Base-by-base conservation (phyloP, 2,113 vertebrate genomes). In the Corynorhinus townsendii region DNA sequence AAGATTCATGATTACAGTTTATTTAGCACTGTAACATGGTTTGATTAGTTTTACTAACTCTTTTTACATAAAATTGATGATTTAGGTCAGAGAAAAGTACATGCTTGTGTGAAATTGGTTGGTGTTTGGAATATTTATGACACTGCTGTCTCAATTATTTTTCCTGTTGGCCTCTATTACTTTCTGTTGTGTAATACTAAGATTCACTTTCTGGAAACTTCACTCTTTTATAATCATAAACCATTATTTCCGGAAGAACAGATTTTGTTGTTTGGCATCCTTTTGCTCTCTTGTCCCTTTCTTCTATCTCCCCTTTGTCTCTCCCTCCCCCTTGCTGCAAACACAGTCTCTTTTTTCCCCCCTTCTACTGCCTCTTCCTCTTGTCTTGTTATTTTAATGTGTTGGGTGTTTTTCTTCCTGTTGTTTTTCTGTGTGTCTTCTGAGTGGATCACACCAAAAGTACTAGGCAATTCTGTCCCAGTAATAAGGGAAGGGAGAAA, bases 151-250 rank as follows among this genome's bases (percentile, higher is more conserved):
- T 93, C 45, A 54, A 14, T 92, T 91, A 72, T 82, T 93, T 95
- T 95, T 86, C 88, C 52, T 91, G 15, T 95, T 93, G 92, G 92
- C 94, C 22, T 95, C 82, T 95, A 76, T 92, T 90, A 47, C 35
- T 95, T 54, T 94, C 20, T 97, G 59, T 97, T 96, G 96, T 96
- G 94, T 96, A 92, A 88, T 86, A 56, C 26, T 68, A 35, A 88
- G 92, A 97, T 93, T 71, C 24, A 84, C 64, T 96, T 96, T 96
- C 76, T 93, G 38, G 95, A 96, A 96, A 85, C 76, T 68, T 87
- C 59, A 80, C 45, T 93, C 14, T 68, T 93, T 87, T 96, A 11
- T 43, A 95, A 97, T 80, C 89, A 73, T 83, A 80, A 95, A 86
- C 24, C 76, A 38, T 79, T 81, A 84, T 89, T 93, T 95, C 84